A percentile compares a stretch with the other conserved stretches of the same genome.
Conservation (phyloP, 2,888 invertebrate species). For the Napeogenes inachia region DNA sequence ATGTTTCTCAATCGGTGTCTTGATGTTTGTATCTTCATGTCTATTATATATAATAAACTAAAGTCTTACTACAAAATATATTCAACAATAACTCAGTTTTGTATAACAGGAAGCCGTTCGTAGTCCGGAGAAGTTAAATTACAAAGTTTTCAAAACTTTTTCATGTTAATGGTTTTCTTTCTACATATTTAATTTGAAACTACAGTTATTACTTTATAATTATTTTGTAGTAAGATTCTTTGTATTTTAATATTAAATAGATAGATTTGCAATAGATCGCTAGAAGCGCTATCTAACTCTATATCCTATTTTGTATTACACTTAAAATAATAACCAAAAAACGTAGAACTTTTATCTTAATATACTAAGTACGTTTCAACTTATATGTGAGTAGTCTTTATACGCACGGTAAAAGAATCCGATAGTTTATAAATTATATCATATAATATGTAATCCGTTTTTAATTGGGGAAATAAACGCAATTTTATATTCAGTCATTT, state of each 20-base stretch:
- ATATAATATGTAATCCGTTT: neutral
- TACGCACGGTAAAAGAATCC: constrained; percentile 6
- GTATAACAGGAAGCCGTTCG: no score
- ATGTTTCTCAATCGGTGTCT: constrained; percentile 25
- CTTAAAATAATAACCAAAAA: constrained; percentile 11
- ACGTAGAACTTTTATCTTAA: constrained; percentile 4
- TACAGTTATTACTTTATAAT: neutral
- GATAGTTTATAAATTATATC: neutral
- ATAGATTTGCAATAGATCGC: constrained; percentile 28
- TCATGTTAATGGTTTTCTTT: no score
- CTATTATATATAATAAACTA: constrained; percentile 11
- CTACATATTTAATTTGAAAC: neutral
- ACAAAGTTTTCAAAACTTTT: no score
- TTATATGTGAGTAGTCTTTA: constrained; percentile 2
- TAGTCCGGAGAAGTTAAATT: no score
- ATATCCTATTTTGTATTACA: constrained; percentile 12
- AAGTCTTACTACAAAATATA: neutral
- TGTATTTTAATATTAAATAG: constrained; percentile 18
- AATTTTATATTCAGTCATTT: neutral
- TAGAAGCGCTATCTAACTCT: constrained; percentile 27
- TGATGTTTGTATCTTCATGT: constrained; percentile 27
- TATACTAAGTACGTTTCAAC: constrained; percentile 3
- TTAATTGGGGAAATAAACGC: constrained; percentile 2
- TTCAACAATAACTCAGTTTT: neutral
- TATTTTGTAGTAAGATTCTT: constrained; percentile 10